Evolutionary conservation across 2,888 invertebrate species (phyloP).

Genomic region (Napeogenes sylphis): DNA sequence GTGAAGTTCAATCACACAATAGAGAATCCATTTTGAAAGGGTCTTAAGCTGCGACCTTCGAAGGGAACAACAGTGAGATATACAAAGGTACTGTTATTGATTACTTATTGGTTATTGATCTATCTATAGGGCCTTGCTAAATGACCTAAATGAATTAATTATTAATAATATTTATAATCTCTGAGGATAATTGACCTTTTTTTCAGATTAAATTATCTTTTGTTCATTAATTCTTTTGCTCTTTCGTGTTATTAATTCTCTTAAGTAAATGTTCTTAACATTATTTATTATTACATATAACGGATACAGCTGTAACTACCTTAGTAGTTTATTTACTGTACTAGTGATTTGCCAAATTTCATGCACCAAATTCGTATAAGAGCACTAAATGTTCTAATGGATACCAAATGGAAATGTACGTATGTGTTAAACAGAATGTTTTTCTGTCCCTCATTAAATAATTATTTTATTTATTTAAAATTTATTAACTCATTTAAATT

Average conservation of each 20-base stretch:
- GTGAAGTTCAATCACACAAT: background rate
- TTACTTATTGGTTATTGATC: background rate
- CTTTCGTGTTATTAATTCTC: no score
- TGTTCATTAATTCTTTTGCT: background rate
- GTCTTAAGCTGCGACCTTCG: background rate
- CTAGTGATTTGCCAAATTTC: background rate
- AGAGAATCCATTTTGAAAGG: background rate
- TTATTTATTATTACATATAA: no score
- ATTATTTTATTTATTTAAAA: background rate
- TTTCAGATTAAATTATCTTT: background rate
- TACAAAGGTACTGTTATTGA: background rate
- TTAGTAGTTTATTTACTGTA: no score
- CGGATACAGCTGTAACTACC: no score
- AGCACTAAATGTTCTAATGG: background rate
- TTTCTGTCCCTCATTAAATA: background rate
- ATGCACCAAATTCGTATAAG: background rate
- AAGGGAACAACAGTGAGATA: background rate
- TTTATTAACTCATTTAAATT: background rate
- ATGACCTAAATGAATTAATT: background rate
- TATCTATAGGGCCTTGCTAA: constrained; percentile 1
- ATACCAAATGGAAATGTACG: background rate
- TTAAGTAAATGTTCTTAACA: no score
- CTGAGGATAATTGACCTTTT: background rate
- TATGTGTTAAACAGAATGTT: background rate
- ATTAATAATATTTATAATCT: background rate